A percentile compares a stretch with the other conserved stretches of the same genome.
phyloP scores from a whole-genome alignment of 1,140 invertebrate species.

The Leptinotarsa texana region DNA sequence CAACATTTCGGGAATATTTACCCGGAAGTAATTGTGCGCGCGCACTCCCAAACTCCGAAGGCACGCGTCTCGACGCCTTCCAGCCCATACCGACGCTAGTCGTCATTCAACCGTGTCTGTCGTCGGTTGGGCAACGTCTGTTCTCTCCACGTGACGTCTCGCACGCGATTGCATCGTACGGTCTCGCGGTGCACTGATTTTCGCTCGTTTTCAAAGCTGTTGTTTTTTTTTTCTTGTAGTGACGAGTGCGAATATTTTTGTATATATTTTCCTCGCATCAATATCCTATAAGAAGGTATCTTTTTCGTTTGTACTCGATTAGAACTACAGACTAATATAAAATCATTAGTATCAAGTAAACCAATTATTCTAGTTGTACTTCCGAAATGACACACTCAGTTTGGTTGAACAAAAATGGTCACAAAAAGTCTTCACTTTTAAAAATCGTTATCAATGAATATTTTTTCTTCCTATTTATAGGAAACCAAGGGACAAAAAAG shows the following conservation, averaged over 20 bases:
- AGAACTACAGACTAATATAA: no score
- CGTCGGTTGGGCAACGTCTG: conserved; percentile 38
- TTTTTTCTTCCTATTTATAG: no score
- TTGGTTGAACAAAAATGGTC: no score
- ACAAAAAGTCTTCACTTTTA: no score
- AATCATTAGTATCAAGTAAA: no score
- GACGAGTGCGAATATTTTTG: conserved; percentile 20
- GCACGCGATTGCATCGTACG: conserved; percentile 15
- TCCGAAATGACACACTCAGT: no score
- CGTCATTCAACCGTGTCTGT: conserved; percentile 37
- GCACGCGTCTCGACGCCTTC: conserved; percentile 48
- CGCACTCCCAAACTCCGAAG: conserved; percentile 37
- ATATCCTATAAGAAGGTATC: not conserved
- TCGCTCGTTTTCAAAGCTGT: not conserved
- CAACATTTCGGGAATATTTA: conserved; percentile 40
- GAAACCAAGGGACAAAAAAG: no score
- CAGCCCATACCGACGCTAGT: conserved; percentile 47
- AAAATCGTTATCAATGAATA: no score
- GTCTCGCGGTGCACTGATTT: conserved; percentile 10
- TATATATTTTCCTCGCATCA: conserved; percentile 17
- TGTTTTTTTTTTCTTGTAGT: not conserved
- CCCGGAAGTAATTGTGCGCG: conserved; percentile 40
- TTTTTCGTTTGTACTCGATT: not conserved
- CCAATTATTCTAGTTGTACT: no score
- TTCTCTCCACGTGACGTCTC: conserved; percentile 29